Base-by-base conservation (phyloP, 2,797 vertebrate species). In the Ceyx erithaca region DNA sequence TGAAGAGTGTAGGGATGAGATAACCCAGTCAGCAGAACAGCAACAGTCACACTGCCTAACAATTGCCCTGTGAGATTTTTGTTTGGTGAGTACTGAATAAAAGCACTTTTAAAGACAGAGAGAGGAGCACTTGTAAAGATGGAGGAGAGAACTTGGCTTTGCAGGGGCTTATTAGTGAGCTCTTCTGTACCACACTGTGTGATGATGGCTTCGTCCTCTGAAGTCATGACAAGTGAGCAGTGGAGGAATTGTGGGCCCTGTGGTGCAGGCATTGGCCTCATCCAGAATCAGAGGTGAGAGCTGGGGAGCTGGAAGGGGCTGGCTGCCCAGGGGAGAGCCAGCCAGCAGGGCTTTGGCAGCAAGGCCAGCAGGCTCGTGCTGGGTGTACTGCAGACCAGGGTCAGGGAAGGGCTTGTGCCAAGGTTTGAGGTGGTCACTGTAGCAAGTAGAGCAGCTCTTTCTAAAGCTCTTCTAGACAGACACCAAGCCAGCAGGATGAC, bases 221-320 rank as follows among this genome's bases (percentile, higher is more conserved):
- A 62, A 35, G 70, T 31, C n/a, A 18, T 7, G 9, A 18, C 12
- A 71, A 52, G 43, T 26, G 55, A 57, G 37, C 43, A 28, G 1
- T 14, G 45, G 45, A 78, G 54, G 43, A 72, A 19, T 10, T 35
- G 25, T 30, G 33, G 19, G 54, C 18, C 31, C 16, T 21, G 13
- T 0, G 0, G 10, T 41, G n/a, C n/a, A 31, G 31, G 5, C 6
- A 12, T 25, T 48, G 49, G 31, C 33, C 21, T 62, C 10, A 5
- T 46, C 12, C 10, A 10, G 49, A 30, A 2, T 6, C 40, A 48
- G 61, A 21, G 55, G 55, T 33, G 46, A 25, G 52, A 22, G 68
- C 21, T 13, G 33, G 48, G 54, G 31, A 57, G 37, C 54, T 51
- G 54, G 43, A 19, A 40, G 48, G 46, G 16, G 17, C 4, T 14